A percentile compares a stretch with the other conserved stretches of the same genome.
Conservation (phyloP, 37 sponge, comb jelly and placozoan genomes). For the Eunapius fragilis region DNA sequence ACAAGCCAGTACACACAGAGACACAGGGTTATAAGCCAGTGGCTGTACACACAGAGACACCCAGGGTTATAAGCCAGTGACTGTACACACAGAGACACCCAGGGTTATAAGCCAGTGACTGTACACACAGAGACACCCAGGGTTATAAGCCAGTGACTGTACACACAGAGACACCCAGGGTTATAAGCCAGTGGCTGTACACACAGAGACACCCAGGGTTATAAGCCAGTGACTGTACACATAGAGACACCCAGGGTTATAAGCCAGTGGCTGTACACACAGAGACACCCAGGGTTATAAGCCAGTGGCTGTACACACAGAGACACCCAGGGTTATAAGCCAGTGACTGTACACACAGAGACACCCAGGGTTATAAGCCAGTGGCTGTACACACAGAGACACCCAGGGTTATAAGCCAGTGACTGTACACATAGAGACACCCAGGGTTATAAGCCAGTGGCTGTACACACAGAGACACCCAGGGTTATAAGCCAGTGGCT, state of each 20-base stretch:
- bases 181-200: neutral
- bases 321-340: neutral
- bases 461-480: conserved; percentile 24
- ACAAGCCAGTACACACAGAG: neutral
- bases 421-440: too few relatives aligned
- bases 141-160: neutral
- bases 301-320: neutral
- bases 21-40: neutral
- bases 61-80: neutral
- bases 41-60: too few relatives aligned
- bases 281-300: neutral
- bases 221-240: neutral
- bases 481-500: neutral
- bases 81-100: conserved; percentile 24
- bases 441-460: neutral
- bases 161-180: conserved; percentile 31
- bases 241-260: neutral
- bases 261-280: neutral
- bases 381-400: conserved; percentile 12
- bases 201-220: conserved; percentile 25
- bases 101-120: neutral
- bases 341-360: conserved; percentile 4
- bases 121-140: conserved; percentile 28
- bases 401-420: neutral
- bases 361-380: neutral